Evolutionary conservation across 2,113 vertebrate species (phyloP).

Genomic region (Oreochromis aureus): DNA sequence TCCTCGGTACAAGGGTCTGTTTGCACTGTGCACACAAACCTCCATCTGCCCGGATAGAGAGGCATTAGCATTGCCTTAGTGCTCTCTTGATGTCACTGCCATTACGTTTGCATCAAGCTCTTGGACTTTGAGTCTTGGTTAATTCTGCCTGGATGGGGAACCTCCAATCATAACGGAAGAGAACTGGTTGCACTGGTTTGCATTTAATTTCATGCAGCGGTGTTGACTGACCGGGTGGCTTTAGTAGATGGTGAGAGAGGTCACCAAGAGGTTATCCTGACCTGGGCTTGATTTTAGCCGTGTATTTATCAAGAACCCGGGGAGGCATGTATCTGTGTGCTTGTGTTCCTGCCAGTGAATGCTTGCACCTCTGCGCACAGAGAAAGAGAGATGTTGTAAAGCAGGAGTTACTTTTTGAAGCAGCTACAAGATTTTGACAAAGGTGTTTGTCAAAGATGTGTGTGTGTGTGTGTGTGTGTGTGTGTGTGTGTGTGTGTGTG

Average conservation of each 20-base stretch:
- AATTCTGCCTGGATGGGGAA: neutral
- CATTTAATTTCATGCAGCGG: neutral
- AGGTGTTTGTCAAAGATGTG: constrained; percentile 65
- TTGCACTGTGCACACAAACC: constrained; percentile 56
- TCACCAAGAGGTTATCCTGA: constrained; percentile 83
- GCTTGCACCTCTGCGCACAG: neutral
- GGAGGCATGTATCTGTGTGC: constrained; percentile 25
- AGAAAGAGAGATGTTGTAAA: neutral
- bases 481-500: neutral
- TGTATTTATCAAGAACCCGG: constrained; percentile 76
- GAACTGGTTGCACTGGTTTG: neutral
- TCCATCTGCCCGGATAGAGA: constrained; percentile 34
- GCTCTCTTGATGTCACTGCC: constrained; percentile 34
- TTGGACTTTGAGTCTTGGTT: constrained; percentile 42
- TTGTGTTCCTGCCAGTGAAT: neutral
- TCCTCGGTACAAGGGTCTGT: constrained; percentile 67
- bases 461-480: neutral
- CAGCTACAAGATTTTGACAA: constrained; percentile 28
- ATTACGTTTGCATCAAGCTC: constrained; percentile 39
- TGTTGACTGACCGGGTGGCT: neutral
- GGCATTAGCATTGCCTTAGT: constrained; percentile 42
- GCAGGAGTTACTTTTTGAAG: neutral
- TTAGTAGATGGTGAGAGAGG: constrained; percentile 79
- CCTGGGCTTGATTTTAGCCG: constrained; percentile 70
- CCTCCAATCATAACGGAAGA: neutral